Evolutionary conservation across 2,113 vertebrate genomes (phyloP).

Genomic region (Menidia beryllina): DNA sequence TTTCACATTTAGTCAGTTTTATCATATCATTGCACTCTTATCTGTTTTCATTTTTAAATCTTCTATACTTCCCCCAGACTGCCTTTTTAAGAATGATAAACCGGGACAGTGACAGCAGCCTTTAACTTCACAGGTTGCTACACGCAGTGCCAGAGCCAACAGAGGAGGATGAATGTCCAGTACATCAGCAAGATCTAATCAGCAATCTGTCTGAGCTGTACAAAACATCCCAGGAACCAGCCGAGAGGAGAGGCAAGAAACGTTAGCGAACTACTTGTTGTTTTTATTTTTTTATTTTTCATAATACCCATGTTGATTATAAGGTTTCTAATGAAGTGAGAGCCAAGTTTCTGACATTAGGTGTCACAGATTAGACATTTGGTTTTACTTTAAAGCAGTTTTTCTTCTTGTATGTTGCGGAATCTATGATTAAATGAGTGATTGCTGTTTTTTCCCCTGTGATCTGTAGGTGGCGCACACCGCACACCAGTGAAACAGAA

Average conservation of each 20-base stretch:
- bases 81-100: neutral
- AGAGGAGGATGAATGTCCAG: constrained; percentile 55
- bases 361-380: neutral
- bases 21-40: too few species aligned
- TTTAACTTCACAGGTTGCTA: constrained; percentile 80
- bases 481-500: constrained; percentile 95
- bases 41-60: too few species aligned
- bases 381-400: neutral
- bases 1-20: too few species aligned
- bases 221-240: constrained; percentile 76
- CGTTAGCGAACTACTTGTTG: constrained; percentile 74
- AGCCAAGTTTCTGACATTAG: neutral
- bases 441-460: neutral
- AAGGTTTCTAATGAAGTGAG: neutral
- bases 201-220: constrained; percentile 87
- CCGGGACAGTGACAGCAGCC: neutral
- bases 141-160: constrained; percentile 75
- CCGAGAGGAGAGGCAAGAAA: constrained; percentile 82
- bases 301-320: neutral
- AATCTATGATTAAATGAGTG: neutral
- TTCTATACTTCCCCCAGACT: too few species aligned
- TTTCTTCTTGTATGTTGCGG: neutral
- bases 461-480: constrained; percentile 85
- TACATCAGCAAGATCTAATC: constrained; percentile 82
- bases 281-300: neutral